phyloP scores from a whole-genome alignment of 1,140 invertebrate species.

The Brachionus koreanus region DNA sequence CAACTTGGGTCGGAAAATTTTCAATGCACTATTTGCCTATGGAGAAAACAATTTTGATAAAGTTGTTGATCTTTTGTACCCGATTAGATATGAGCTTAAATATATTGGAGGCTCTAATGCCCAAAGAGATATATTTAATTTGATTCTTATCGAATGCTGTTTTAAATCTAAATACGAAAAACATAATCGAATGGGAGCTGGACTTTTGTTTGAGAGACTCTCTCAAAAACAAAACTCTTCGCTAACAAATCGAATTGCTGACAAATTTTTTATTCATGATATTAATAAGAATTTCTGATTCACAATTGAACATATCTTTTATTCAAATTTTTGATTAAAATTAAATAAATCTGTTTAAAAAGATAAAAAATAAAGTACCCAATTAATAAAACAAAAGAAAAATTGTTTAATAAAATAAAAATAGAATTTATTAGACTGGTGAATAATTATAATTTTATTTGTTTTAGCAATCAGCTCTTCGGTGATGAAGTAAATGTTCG shows the following conservation, averaged over 20 bases:
- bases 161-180: neutral
- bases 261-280: conserved; percentile 9
- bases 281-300: neutral
- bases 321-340: neutral
- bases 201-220: neutral
- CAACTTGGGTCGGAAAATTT: neutral
- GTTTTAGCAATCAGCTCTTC: too few species aligned
- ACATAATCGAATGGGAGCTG: neutral
- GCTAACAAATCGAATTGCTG: neutral
- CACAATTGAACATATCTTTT: too few species aligned
- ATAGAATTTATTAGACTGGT: too few species aligned
- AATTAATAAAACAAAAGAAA: too few species aligned
- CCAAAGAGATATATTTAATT: conserved; percentile 33
- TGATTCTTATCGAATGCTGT: conserved; percentile 6
- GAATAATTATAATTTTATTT: too few species aligned
- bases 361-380: too few species aligned
- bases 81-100: conserved; percentile 15
- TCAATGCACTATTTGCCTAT: neutral
- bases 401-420: too few species aligned
- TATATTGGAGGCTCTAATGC: conserved; percentile 40
- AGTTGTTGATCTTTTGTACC: conserved; percentile 15
- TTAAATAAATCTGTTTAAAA: too few species aligned
- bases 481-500: too few species aligned
- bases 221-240: neutral
- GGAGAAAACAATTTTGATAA: neutral